Conservation (phyloP, 2,888 invertebrate genomes). For the Macrophya annulata region DNA sequence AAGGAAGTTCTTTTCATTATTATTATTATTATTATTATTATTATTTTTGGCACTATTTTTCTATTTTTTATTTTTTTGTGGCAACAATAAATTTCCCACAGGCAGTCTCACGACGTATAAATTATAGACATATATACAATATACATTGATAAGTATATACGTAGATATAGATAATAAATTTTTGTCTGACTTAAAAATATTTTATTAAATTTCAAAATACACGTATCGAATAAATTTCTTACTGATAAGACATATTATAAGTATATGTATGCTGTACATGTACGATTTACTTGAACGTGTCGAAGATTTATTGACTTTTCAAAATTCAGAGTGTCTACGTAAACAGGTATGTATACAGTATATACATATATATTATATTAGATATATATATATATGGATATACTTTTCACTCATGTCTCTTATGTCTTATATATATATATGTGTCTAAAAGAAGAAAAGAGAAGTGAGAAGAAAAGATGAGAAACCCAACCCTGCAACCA, state of each 20-base stretch:
- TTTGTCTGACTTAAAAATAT: no score
- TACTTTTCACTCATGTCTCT: not conserved
- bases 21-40: no score
- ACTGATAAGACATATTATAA: no score
- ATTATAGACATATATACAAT: no score
- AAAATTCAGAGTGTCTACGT: not conserved
- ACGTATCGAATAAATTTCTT: no score
- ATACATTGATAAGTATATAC: no score
- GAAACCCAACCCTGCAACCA: not conserved
- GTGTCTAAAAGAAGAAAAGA: not conserved
- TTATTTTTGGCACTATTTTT: no score
- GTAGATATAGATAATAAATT: no score
- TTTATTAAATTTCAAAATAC: no score
- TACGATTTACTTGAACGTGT: not conserved
- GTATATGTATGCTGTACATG: not conserved
- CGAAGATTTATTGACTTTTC: slow-evolving; percentile 32
- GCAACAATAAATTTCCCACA: not conserved
- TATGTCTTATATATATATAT: not conserved
- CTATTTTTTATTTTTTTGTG: no score
- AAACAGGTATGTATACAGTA: not conserved
- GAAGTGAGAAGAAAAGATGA: not conserved
- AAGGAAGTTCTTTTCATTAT: no score
- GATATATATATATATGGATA: not conserved
- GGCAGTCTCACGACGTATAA: not conserved
- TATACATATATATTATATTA: no score